A percentile compares a stretch with the other conserved stretches of the same genome.
Conservation (phyloP, 2,888 invertebrate genomes). For the Eupithecia pulchellata region DNA sequence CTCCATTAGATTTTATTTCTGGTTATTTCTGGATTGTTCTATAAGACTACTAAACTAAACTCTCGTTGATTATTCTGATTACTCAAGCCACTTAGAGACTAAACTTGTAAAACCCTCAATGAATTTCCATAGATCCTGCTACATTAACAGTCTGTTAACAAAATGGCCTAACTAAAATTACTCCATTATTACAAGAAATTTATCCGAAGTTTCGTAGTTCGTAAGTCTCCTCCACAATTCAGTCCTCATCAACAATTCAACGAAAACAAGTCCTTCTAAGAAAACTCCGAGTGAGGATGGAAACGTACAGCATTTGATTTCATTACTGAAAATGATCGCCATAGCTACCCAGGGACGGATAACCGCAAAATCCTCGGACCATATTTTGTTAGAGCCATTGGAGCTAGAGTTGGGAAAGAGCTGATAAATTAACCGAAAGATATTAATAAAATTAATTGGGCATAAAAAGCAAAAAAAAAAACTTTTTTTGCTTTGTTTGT, state of each 20-base stretch:
- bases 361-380: slow-evolving; percentile 26
- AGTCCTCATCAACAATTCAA: slow-evolving; percentile 37
- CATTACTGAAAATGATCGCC: slow-evolving; percentile 33
- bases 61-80: not conserved
- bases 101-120: not conserved
- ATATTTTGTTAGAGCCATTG: slow-evolving; percentile 20
- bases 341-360: slow-evolving; percentile 31
- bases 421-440: not conserved
- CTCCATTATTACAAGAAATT: slow-evolving; percentile 6
- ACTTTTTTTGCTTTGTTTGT: too few species aligned
- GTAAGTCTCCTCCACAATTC: slow-evolving; percentile 32
- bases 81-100: slow-evolving; percentile 2
- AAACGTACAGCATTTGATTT: slow-evolving; percentile 36
- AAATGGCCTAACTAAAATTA: slow-evolving; percentile 7
- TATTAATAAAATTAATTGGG: not conserved
- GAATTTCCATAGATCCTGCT: not conserved
- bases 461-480: not conserved
- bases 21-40: not conserved
- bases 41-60: not conserved
- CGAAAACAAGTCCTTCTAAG: slow-evolving; percentile 21
- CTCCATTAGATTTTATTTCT: not conserved
- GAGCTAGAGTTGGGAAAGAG: not conserved
- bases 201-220: slow-evolving; percentile 7
- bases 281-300: slow-evolving; percentile 26
- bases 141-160: not conserved